Percentiles rank a stretch among this genome's conserved stretches.
Conservation (phyloP, 2,888 invertebrate species). For the Ceraclea dissimilis region DNA sequence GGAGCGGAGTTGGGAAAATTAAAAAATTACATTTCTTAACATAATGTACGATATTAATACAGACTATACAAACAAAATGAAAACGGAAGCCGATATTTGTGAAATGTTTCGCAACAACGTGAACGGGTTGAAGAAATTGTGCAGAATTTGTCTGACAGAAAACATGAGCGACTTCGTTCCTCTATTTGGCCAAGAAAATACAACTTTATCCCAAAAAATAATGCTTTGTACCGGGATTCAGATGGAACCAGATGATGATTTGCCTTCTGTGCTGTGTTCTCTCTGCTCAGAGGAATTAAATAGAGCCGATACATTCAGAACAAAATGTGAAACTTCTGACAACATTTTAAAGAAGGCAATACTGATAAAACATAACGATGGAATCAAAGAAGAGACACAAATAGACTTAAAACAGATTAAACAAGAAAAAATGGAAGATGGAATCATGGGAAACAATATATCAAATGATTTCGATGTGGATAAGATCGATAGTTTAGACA, state of each 20-base stretch:
- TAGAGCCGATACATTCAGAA: neutral
- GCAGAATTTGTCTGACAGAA: slow-evolving; percentile 1
- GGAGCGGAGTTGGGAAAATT: no score
- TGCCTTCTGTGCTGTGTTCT: neutral
- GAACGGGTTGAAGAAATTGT: no score
- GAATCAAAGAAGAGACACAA: neutral
- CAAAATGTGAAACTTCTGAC: slow-evolving; percentile 4
- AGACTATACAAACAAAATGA: slow-evolving; percentile 8
- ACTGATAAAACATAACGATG: neutral
- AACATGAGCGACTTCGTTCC: neutral
- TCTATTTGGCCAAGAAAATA: neutral
- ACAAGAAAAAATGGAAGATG: neutral
- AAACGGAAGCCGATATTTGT: slow-evolving; percentile 11
- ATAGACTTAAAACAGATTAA: neutral
- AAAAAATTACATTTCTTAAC: no score
- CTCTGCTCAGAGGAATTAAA: neutral
- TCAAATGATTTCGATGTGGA: no score
- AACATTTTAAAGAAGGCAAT: neutral
- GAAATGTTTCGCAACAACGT: slow-evolving; percentile 5
- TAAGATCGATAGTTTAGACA: no score
- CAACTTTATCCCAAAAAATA: neutral
- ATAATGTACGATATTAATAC: no score
- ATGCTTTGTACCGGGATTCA: slow-evolving; percentile 1
- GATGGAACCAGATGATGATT: neutral
- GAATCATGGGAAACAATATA: neutral